Base-by-base conservation (phyloP, 2,888 invertebrate genomes). In the Synanthedon vespiformis region DNA sequence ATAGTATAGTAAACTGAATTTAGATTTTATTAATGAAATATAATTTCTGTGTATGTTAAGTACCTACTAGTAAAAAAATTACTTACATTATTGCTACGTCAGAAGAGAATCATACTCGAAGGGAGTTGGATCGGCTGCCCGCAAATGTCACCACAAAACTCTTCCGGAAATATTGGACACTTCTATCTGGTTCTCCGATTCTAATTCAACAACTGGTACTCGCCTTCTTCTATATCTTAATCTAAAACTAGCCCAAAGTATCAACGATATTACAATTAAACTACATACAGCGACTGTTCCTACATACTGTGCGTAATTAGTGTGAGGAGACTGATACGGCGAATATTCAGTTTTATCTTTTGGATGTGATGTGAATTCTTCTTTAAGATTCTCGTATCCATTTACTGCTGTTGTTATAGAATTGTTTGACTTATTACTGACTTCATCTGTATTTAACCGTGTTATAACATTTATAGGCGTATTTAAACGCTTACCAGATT, bases 111-210 rank as follows among this genome's bases (percentile, higher is more conserved):
- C 88, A 72, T 88, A 90, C 80, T 82, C 89, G 80, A 82, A 89
- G 78, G 89, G 89, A 65, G 86, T 88, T 47, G 86, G 82, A 77
- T 85, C 87, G 80, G 86, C 82, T 78, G 88, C 88, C 64, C 89
- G 84, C 71, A 89, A 74, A 70, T 90, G 91, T 92, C 92, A 92
- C 92, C 92, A 92, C 56, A 92, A 84, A 65, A 92, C 92, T 50
- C 90, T 89, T 51, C 92, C 90, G 54, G 91, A 90, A 65, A 88
- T 88, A 75, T 86, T 88, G 53, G 88, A 80, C 72, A 92, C 91
- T 74, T 92, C 92, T 83, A 92, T 88, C 69, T 88, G 86, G 66
- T 87, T 84, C 60, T 76, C 79, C 40, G 70, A 64, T 53, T 76
- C 75, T 52, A 68, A 60, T 52, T 74, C 70, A 56, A 64, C 60